These are phyloP conservation scores for Sinocyclocheilus grahami DNA, from an alignment of 2,113 vertebrate species.

Conservation along the genomic window DNA sequence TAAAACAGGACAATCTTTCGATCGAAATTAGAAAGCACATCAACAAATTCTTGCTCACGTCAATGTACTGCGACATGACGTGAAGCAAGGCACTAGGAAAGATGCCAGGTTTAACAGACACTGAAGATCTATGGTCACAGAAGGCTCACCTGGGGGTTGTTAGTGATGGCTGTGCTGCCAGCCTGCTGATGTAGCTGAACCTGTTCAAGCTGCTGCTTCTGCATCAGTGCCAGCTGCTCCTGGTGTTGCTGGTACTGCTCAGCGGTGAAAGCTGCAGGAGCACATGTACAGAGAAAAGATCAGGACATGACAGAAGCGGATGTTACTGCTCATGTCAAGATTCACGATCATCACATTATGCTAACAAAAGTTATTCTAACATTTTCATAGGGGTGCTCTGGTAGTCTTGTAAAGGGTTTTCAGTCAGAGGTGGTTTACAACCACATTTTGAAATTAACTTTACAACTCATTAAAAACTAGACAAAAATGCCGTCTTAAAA, in stretches of 20 bases:
- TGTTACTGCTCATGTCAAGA: background rate
- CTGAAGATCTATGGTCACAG: background rate
- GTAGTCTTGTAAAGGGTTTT: background rate
- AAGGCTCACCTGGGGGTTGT: constrained; percentile 41
- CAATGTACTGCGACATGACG: background rate
- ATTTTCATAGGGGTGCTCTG: background rate
- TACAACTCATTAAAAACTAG: background rate
- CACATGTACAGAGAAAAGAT: background rate
- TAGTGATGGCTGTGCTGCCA: background rate
- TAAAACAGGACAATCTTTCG: background rate
- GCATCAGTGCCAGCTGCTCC: constrained; percentile 96
- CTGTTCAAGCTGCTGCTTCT: constrained; percentile 97
- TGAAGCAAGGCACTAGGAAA: background rate
- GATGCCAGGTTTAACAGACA: background rate
- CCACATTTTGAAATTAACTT: background rate
- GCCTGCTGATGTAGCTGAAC: constrained; percentile 80
- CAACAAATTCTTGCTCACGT: background rate
- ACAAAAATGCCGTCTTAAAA: background rate
- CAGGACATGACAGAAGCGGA: background rate
- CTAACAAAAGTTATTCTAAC: background rate
- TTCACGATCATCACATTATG: background rate
- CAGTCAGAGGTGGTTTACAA: background rate
- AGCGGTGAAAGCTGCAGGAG: constrained; percentile 85
- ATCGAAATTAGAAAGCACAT: background rate
- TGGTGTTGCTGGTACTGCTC: constrained; percentile 99